Conservation (phyloP, 2,797 vertebrate species). For the Xiphorhynchus erythropygius region DNA sequence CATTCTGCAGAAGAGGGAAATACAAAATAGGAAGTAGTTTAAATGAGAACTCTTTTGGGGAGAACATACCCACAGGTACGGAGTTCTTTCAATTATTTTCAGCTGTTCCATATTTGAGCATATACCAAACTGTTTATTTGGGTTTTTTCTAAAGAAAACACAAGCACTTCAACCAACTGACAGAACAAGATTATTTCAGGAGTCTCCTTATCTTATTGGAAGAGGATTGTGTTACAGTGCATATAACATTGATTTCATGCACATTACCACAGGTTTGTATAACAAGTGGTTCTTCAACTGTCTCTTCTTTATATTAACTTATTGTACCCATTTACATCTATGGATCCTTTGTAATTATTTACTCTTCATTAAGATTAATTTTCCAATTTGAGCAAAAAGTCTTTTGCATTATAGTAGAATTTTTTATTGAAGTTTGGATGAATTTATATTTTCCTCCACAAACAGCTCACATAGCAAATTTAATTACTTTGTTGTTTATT, state of each 20-base stretch:
- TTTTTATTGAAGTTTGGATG: not conserved
- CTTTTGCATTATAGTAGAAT: not conserved
- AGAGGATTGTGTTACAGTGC: not conserved
- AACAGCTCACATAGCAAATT: not conserved
- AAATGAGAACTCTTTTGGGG: not conserved
- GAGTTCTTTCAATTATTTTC: not conserved
- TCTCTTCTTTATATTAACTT: not conserved
- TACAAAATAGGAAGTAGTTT: not conserved
- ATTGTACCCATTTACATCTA: not conserved
- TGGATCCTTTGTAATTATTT: not conserved
- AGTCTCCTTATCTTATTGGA: not conserved
- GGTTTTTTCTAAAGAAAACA: not conserved
- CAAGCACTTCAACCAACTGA: not conserved
- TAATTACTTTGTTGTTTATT: slow-evolving; percentile 31
- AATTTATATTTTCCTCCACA: not conserved
- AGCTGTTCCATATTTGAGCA: not conserved
- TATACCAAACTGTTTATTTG: not conserved
- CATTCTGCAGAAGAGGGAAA: not conserved
- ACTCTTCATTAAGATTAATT: slow-evolving; percentile 25
- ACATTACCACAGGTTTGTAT: not conserved
- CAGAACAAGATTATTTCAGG: not conserved
- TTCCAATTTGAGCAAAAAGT: slow-evolving; percentile 40
- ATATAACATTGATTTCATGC: not conserved
- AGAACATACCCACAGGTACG: not conserved
- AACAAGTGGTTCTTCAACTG: not conserved